Percentiles rank a stretch among this genome's conserved stretches.
These are phyloP conservation scores for Tethea ocularis DNA, from an alignment of 2,888 invertebrate genomes.

Conservation along the genomic window DNA sequence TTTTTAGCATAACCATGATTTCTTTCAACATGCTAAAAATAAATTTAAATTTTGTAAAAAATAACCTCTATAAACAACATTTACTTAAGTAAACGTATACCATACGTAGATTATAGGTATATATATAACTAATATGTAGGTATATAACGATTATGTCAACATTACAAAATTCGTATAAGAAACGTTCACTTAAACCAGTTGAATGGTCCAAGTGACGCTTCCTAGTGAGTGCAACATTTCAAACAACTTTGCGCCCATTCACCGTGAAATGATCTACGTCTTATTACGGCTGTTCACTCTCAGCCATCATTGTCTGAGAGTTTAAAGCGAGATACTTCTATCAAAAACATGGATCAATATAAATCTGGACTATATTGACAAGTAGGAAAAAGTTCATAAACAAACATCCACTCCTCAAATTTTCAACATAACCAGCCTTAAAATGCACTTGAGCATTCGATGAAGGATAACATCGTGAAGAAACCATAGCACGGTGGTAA, in stretches of 20 bases:
- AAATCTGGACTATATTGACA: no score
- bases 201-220: conserved; percentile 31
- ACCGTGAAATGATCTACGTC: conserved; percentile 27
- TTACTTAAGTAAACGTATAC: conserved; percentile 10
- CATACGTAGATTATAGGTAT: neutral
- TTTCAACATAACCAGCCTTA: neutral
- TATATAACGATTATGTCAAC: conserved; percentile 26
- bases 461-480: no score
- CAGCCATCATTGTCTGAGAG: neutral
- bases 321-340: neutral
- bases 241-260: conserved; percentile 37
- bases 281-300: neutral
- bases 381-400: no score
- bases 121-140: neutral
- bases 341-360: neutral
- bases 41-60: no score
- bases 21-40: neutral
- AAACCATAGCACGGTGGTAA: no score
- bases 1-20: no score
- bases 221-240: conserved; percentile 46
- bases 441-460: neutral
- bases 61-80: neutral
- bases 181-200: conserved; percentile 40
- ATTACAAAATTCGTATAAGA: conserved; percentile 31
- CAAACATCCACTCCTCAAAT: no score